Percentiles rank a stretch among this genome's conserved stretches.
phyloP scores from a whole-genome alignment of 2,113 vertebrate genomes.

The Strix aluco region DNA sequence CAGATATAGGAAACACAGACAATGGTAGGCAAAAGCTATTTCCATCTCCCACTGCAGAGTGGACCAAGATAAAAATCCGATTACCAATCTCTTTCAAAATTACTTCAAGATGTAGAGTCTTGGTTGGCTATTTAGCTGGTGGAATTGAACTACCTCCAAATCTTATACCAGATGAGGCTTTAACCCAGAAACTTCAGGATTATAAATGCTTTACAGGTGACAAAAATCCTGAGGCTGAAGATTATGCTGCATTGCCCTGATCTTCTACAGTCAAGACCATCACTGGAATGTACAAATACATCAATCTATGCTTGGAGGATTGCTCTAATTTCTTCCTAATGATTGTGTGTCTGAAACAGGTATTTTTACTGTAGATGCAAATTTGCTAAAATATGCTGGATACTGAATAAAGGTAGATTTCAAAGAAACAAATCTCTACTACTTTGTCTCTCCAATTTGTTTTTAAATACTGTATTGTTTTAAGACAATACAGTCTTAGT shows the following conservation, averaged over 20 bases:
- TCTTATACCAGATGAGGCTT: not conserved
- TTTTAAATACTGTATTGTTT: slow-evolving; percentile 41
- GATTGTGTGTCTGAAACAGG: not conserved
- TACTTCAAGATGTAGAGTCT: not conserved
- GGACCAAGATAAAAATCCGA: slow-evolving; percentile 8
- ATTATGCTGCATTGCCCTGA: not conserved
- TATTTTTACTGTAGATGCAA: not conserved
- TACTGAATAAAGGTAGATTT: not conserved
- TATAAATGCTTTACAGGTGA: not conserved
- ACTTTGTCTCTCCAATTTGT: not conserved
- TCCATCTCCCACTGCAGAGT: not conserved
- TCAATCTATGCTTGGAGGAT: not conserved
- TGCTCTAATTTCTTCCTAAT: not conserved
- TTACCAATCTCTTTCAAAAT: not conserved
- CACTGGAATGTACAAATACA: not conserved
- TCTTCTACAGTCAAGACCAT: not conserved
- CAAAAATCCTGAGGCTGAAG: slow-evolving; percentile 2
- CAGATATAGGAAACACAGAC: not conserved
- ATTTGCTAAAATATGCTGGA: not conserved
- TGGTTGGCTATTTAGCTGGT: not conserved
- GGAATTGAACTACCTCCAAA: not conserved
- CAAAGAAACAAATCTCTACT: not conserved
- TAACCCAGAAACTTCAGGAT: not conserved
- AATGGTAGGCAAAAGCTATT: not conserved
- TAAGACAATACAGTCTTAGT: not conserved